Evolutionary conservation across 1,140 invertebrate species (phyloP).

Genomic region (Drosophila virilis): DNA sequence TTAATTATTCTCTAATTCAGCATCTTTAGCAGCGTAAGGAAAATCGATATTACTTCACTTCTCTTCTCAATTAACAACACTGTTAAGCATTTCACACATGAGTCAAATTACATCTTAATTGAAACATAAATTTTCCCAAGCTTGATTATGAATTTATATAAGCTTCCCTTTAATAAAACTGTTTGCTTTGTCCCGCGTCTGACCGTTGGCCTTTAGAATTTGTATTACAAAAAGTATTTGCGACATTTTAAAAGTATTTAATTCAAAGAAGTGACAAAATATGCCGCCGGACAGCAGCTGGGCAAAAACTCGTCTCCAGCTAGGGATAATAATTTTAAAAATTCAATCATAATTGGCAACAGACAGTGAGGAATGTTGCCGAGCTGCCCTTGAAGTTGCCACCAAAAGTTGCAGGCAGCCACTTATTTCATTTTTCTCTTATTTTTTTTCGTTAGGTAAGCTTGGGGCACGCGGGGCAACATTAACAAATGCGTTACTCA

Average conservation of each 20-base stretch:
- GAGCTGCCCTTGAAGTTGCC: slow-evolving; percentile 37
- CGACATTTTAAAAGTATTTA: slow-evolving; percentile 36
- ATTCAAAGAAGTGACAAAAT: slow-evolving; percentile 49
- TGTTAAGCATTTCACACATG: background rate
- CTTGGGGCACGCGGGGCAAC: background rate
- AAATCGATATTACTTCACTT: no score
- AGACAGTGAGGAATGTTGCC: slow-evolving; percentile 45
- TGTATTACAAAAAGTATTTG: slow-evolving; percentile 18
- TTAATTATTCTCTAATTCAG: no score
- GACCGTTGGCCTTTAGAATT: slow-evolving; percentile 9
- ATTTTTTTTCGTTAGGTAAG: no score
- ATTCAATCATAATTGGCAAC: slow-evolving; percentile 63
- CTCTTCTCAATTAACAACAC: background rate
- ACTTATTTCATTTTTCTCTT: background rate
- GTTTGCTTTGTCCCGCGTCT: background rate
- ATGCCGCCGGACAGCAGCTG: slow-evolving; percentile 28
- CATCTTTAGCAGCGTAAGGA: no score
- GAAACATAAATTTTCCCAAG: background rate
- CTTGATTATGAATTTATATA: background rate
- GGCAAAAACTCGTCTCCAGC: slow-evolving; percentile 22
- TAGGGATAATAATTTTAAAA: slow-evolving; percentile 46
- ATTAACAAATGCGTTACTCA: slow-evolving; percentile 60
- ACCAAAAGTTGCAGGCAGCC: slow-evolving; percentile 7
- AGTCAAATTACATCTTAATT: background rate
- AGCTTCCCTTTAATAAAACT: background rate